Evolutionary conservation across 2,113 vertebrate genomes (phyloP), one percentile per base, ranked within the genome.

Genomic region (Marcusenius ussheri): DNA sequence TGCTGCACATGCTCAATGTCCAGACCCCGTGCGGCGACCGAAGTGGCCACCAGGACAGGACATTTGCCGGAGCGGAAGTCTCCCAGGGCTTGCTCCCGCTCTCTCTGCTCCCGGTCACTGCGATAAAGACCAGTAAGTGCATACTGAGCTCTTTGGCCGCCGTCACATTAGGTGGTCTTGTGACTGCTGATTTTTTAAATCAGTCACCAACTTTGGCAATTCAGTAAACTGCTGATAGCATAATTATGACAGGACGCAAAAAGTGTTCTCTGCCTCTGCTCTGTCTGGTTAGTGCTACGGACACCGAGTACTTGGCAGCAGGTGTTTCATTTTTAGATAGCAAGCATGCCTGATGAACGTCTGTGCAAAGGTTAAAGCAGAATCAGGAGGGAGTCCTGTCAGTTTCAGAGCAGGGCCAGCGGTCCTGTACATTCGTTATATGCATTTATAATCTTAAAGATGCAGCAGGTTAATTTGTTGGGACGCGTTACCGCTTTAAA

Each of bases 1-100:
- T 98, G 96, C 88, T 99, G 97, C 80, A 99, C 98, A 0, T 98
- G 97, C 91, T 98, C 97, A 80, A 99, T 99, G 90, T 99, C 98
- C 90, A 99, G 93, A 0, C 98, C 98, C 45, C 98, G 96, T 87
- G 98, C 97, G 49, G 98, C 98, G 1, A 99, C 98, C 0, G 98
- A 98, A 0, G 98, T 99, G 24, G 98, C 98, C 88, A 99, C 97
- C 47, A 99, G 96, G 83, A 99, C 96, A 0, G 96, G 96, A 88
- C 96, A 98, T 70, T 94, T 97, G 24, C 97, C 98, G 1, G 93
- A 95, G 89, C 97, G 97, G 93, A 99, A 99, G 91, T 98, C 96
- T 2, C 42, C 84, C 90, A 99, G 96, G 0, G 98, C 98, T 90
- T 93, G 90, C 91, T 99, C 98, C 42, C 98, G 93, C 90, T 99